Conservation (phyloP, 2,113 vertebrate species). For the Craseonycteris thonglongyai region DNA sequence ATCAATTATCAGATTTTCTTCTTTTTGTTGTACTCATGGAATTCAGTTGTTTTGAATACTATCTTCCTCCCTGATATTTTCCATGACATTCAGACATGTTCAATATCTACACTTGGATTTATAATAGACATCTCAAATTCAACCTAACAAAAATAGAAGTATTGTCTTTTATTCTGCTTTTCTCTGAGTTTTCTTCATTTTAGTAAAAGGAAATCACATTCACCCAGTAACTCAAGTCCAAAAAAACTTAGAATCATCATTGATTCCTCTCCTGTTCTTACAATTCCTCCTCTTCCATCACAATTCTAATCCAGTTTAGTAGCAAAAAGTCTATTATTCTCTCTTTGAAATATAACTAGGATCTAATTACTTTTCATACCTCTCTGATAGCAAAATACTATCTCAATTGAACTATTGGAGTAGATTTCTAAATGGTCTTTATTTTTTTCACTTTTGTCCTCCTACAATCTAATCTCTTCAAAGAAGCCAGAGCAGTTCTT, state of each 20-base stretch:
- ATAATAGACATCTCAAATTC: no score
- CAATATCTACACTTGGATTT: background rate
- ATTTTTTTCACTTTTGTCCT: background rate
- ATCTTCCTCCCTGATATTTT: background rate
- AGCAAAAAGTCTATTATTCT: background rate
- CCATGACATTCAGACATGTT: background rate
- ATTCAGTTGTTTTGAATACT: background rate
- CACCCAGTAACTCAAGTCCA: background rate
- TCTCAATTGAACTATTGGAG: background rate
- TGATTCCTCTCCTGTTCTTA: background rate
- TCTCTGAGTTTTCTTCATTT: background rate
- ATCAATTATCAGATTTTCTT: background rate
- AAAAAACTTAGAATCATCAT: background rate
- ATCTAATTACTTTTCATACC: background rate
- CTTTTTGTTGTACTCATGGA: background rate
- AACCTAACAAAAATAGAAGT: background rate
- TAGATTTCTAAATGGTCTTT: background rate
- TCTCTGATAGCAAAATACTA: background rate
- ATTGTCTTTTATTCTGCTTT: background rate
- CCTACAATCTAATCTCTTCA: background rate
- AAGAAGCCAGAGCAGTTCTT: background rate
- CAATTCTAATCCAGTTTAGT: background rate
- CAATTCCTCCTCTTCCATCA: background rate
- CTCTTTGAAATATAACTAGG: background rate
- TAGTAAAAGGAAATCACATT: background rate